Evolutionary conservation across 1,140 invertebrate species (phyloP), one percentile per base, ranked within the genome.

Genomic region (Drosophila repletoides): DNA sequence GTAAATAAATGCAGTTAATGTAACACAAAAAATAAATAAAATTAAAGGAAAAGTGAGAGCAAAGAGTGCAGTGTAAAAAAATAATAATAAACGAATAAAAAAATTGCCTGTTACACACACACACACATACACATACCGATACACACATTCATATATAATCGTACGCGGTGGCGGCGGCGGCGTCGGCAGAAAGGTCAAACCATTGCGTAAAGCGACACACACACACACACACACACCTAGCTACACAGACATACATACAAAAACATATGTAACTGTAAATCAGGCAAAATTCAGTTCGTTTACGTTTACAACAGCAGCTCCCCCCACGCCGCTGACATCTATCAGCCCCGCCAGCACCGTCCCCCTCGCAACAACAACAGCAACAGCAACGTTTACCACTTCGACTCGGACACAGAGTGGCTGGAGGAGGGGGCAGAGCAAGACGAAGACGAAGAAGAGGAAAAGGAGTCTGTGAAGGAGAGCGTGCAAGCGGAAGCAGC

Each of bases 281-380:
- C 72, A 65, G 56, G 60, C 88, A 89, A 89, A 80, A 89, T 89
- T 89, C 88, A 89, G 88, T 89, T 89, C 88, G 79, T 81, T 24
- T 89, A 88, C 77, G 69, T 88, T 53, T 89, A 89, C 65, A 88
- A 88, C 68, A 71, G 72, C 56, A 66, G 72, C 53, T 72, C 65
- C 51, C 76, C 76, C 65, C 69, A 88, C 80, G 80, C 76, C 41
- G 81, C 88, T 61, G 84, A 87, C 52, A 67, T 72, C 45, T 76
- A 72, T 69, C 77, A 76, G 56, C 65, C 69, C 55, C 64, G 75
- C 59, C 46, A 45, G 58, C 71, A 33, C 53, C 60, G 14, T n/a
- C 26, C 41, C 79, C 61, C 38, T 36, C 72, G 21, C 63, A 63
- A 41, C 21, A 36, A 26, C 48, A 40, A 9, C 65, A 64, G 41